These are phyloP conservation scores for Toxotes chatareus DNA, from an alignment of 2,113 vertebrate species.

Conservation along the genomic window DNA sequence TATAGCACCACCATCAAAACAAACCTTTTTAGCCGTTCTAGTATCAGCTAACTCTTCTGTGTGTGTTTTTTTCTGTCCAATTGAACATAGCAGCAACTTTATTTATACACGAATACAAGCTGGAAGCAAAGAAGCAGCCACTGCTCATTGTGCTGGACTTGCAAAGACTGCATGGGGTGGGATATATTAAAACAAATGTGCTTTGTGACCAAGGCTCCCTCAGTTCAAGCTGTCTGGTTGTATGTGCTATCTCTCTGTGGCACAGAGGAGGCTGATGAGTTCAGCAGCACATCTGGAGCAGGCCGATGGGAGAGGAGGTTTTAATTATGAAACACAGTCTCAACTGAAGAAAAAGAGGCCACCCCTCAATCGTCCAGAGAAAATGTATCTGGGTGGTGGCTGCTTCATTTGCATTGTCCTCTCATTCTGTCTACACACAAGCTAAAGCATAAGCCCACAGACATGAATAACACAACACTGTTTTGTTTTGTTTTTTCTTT, in stretches of 20 bases:
- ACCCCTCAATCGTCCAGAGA: conserved; percentile 14
- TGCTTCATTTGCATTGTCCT: conserved; percentile 26
- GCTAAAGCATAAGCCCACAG: not conserved
- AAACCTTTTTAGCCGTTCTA: not conserved
- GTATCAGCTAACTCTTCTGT: not conserved
- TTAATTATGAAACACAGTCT: conserved; percentile 67
- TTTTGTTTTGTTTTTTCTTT: no score
- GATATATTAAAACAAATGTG: conserved; percentile 47
- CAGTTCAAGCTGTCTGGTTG: conserved; percentile 41
- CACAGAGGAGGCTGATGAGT: conserved; percentile 41
- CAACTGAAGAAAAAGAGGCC: conserved; percentile 53
- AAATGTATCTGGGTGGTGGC: conserved; percentile 23
- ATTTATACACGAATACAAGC: not conserved
- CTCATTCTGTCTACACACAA: conserved; percentile 15
- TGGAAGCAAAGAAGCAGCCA: not conserved
- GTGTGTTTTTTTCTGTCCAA: no score
- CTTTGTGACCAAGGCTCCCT: conserved; percentile 40
- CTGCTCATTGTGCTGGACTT: conserved; percentile 15
- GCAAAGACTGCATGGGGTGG: conserved; percentile 2
- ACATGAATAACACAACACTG: not conserved
- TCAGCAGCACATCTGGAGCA: conserved; percentile 63
- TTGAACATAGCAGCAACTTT: no score
- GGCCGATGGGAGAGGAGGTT: conserved; percentile 50
- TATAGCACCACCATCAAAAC: not conserved
- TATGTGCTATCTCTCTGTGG: conserved; percentile 31